Percentiles rank a stretch among this genome's conserved stretches.
phyloP scores from a whole-genome alignment of 2,113 vertebrate species.

The Ictalurus punctatus region DNA sequence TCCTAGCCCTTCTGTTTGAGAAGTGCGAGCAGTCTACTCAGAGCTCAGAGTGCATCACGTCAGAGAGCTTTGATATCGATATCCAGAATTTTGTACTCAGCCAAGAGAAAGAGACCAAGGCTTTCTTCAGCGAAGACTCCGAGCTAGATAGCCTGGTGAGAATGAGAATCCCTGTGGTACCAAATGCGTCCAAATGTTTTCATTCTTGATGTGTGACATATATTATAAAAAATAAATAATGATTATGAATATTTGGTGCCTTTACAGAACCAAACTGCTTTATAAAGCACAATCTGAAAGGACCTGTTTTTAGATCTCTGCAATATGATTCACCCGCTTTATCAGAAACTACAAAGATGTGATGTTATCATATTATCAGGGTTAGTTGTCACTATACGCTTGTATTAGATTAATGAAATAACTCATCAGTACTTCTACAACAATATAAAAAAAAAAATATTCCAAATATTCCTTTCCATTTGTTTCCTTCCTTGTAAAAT shows the following conservation, averaged over 20 bases:
- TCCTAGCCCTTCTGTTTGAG: conserved; percentile 93
- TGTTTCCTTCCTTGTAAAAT: neutral
- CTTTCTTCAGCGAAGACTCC: conserved; percentile 95
- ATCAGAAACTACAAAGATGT: neutral
- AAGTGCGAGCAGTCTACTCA: conserved; percentile 96
- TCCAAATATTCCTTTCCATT: neutral
- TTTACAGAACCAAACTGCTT: neutral
- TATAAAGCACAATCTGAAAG: neutral
- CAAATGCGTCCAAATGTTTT: neutral
- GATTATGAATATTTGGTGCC: neutral
- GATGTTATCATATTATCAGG: neutral
- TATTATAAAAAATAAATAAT: neutral
- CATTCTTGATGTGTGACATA: neutral
- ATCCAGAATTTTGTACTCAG: conserved; percentile 95
- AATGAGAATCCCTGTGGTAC: conserved; percentile 34
- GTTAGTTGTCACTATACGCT: neutral
- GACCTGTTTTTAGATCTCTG: neutral
- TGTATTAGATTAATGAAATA: neutral
- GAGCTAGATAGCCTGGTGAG: conserved; percentile 94
- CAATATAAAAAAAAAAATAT: neutral
- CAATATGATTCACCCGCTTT: neutral
- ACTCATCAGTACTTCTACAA: neutral
- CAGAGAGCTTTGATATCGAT: conserved; percentile 94
- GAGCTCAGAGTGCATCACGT: conserved; percentile 94
- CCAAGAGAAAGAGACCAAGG: conserved; percentile 94